Base-by-base conservation (phyloP, 2,797 vertebrate genomes). In the Phrynocephalus forsythii region DNA sequence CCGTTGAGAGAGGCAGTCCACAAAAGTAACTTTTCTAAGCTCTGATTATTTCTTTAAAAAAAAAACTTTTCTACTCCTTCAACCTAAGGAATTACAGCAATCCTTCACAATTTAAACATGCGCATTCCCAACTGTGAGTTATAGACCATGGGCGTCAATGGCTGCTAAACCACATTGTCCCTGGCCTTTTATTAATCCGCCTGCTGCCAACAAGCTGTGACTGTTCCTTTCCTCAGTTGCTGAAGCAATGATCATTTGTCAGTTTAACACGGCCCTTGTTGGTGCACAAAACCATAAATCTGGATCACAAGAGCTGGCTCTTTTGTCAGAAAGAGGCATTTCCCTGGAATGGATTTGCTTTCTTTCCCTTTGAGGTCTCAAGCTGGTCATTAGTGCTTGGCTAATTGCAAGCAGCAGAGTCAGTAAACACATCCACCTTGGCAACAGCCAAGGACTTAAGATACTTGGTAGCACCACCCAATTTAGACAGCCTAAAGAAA, bases 161-260 rank as follows among this genome's bases (percentile, higher is more conserved):
- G 50, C 50, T 11, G 84, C 52, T 71, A 72, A 86, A 78, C 79
- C 79, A 78, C 72, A 82, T 79, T 50, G 33, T 79, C 81, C 76
- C 84, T 22, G 60, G 63, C 28, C 38, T 72, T 30, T 83, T 86
- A 50, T 86, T 82, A 78, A 83, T 86, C 52, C 87, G 38, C 48
- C 67, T n/a, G 38, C 73, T 83, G 84, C 84, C 88, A 72, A 33
- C 69, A 30, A 72, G 16, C 28, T 63, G 66, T 50, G 66, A 28
- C 80, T 86, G 66, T 66, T 33, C 48, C 79, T 89, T 77, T 78
- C 68, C 79, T 81, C 63, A 33, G 79, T 63, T 82, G 72, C 79
- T 16, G 18, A 78, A 87, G 38, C 86, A 85, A 84, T 60, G 72
- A 78, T 71, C 28, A 85, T 82, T 78, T 82, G 5, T 87, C 86